Percentiles rank a stretch among this genome's conserved stretches.
Conservation (phyloP, 2,113 vertebrate genomes). For the Mustela nigripes region DNA sequence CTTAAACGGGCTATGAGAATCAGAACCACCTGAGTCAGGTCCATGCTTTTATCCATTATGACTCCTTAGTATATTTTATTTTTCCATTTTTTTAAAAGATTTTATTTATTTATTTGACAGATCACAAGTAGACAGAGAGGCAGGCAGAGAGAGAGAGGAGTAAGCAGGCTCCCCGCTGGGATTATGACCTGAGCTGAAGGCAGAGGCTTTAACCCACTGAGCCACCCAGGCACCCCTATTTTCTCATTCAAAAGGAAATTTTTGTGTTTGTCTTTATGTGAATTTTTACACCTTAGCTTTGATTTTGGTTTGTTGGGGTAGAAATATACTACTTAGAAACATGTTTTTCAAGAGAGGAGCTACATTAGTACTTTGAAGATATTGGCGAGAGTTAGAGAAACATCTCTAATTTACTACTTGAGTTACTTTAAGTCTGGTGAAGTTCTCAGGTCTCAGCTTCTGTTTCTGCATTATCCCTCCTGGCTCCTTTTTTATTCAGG, state of each 20-base stretch:
- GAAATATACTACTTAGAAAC: not conserved
- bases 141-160: too few species aligned
- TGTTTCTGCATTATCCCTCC: conserved; percentile 1
- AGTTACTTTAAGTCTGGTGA: conserved; percentile 54
- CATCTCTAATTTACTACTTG: conserved; percentile 2
- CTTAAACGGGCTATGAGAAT: not conserved
- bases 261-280: conserved; percentile 7
- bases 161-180: too few species aligned
- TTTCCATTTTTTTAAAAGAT: not conserved
- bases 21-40: not conserved
- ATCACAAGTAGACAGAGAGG: too few species aligned
- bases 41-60: not conserved
- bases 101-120: too few species aligned
- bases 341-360: conserved; percentile 46
- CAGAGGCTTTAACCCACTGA: too few species aligned
- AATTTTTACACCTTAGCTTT: conserved; percentile 52
- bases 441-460: conserved; percentile 46
- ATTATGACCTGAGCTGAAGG: too few species aligned
- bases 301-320: conserved; percentile 34
- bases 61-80: conserved; percentile 30
- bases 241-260: conserved; percentile 27
- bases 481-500: not conserved
- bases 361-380: conserved; percentile 29
- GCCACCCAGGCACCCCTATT: not conserved
- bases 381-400: not conserved